phyloP scores from a whole-genome alignment of 2,797 vertebrate genomes.

The Coreius guichenoti region DNA sequence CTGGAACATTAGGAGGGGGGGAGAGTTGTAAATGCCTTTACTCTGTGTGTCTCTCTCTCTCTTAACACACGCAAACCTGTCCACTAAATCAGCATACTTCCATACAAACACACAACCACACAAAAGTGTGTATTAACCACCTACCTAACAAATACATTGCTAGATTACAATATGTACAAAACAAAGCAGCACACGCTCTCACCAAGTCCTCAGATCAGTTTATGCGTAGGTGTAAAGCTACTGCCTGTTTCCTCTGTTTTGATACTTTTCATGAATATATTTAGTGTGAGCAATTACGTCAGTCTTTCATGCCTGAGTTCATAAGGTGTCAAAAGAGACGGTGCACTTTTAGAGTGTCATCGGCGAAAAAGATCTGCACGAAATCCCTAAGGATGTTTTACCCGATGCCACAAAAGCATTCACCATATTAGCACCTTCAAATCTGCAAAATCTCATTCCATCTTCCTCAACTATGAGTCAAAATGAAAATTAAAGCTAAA shows the following conservation, averaged over 20 bases:
- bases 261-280: slow-evolving; percentile 50
- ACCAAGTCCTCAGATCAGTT: neutral
- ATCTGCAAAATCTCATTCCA: slow-evolving; percentile 32
- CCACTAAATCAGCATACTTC: slow-evolving; percentile 4
- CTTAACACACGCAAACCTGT: slow-evolving; percentile 37
- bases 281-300: slow-evolving; percentile 59
- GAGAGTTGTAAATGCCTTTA: slow-evolving; percentile 32
- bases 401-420: slow-evolving; percentile 10
- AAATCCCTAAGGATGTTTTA: slow-evolving; percentile 33
- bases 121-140: neutral
- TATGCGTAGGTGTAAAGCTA: neutral
- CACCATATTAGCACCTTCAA: neutral
- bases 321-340: slow-evolving; percentile 19
- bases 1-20: slow-evolving; percentile 30
- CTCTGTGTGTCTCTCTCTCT: slow-evolving; percentile 37
- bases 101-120: slow-evolving; percentile 15
- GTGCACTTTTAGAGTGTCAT: slow-evolving; percentile 7
- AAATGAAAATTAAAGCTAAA: slow-evolving; percentile 24
- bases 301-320: slow-evolving; percentile 46
- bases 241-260: slow-evolving; percentile 40
- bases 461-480: neutral
- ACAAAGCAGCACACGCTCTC: neutral
- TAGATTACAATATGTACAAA: slow-evolving; percentile 8
- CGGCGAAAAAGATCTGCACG: neutral
- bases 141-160: slow-evolving; percentile 1